phyloP scores from a whole-genome alignment of 2,113 vertebrate species.

The Nothoprocta pentlandii region DNA sequence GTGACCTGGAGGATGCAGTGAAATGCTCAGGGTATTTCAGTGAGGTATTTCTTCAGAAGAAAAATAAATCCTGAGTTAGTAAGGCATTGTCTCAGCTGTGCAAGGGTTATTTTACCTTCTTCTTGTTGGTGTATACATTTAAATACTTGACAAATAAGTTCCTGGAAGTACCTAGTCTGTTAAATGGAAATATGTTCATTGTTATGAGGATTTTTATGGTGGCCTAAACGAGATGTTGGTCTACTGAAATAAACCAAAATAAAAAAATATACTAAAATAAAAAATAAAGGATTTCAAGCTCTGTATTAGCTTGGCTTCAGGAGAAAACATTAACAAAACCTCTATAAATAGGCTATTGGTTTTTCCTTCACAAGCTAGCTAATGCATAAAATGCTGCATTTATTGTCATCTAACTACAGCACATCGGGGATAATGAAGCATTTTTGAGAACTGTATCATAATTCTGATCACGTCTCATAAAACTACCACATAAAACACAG shows the following conservation, averaged over 20 bases:
- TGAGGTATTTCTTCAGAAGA: neutral
- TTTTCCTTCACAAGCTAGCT: constrained; percentile 16
- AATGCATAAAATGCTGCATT: neutral
- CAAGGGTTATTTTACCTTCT: neutral
- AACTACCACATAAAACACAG: neutral
- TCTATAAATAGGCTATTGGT: neutral
- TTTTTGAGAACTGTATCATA: constrained; percentile 21
- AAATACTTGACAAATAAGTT: neutral
- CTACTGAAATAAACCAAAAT: neutral
- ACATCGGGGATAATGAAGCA: neutral
- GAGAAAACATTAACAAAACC: neutral
- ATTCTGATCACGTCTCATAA: constrained; percentile 6
- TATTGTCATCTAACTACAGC: constrained; percentile 36
- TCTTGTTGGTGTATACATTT: neutral
- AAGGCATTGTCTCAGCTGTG: neutral
- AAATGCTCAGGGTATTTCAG: neutral
- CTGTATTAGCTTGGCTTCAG: neutral
- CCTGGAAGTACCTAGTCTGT: neutral
- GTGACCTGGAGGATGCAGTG: rapidly evolving
- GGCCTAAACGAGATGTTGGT: neutral
- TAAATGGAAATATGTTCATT: neutral
- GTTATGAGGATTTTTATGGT: neutral
- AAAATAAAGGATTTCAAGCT: neutral
- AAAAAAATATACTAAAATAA: no score
- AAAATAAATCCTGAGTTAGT: neutral